Evolutionary conservation across 2,797 vertebrate genomes (phyloP).

Genomic region (Lacerta agilis): DNA sequence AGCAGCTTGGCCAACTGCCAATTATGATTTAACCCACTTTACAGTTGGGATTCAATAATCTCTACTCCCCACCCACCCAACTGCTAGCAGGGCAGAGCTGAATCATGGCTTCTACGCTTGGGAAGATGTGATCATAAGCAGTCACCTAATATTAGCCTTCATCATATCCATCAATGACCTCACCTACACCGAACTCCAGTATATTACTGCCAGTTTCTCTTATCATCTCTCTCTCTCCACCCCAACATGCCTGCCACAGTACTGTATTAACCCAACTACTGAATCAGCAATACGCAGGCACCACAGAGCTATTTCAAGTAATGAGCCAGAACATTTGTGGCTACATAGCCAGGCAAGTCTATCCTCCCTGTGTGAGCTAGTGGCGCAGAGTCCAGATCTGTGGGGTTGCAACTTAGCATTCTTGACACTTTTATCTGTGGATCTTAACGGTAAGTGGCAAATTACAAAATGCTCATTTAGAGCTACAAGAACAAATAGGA

Average conservation of each 20-base stretch:
- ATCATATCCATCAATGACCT: conserved; percentile 47
- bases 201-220: conserved; percentile 45
- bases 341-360: neutral
- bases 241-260: neutral
- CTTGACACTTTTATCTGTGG: neutral
- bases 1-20: conserved; percentile 24
- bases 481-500: neutral
- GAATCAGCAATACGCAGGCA: conserved; percentile 38
- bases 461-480: neutral
- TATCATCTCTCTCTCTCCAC: conserved; percentile 13
- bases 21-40: conserved; percentile 30
- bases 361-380: neutral
- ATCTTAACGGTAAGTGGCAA: neutral
- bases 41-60: neutral
- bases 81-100: conserved; percentile 33
- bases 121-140: conserved; percentile 61
- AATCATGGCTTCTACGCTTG: conserved; percentile 47
- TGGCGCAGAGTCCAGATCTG: neutral
- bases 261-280: conserved; percentile 14
- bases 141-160: conserved; percentile 54
- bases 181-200: conserved; percentile 49
- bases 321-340: conserved; percentile 18
- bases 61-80: conserved; percentile 1
- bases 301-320: conserved; percentile 12
- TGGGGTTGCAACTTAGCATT: neutral